These are phyloP conservation scores for Melitaea cinxia DNA, from an alignment of 1,140 invertebrate genomes.

Conservation along the genomic window DNA sequence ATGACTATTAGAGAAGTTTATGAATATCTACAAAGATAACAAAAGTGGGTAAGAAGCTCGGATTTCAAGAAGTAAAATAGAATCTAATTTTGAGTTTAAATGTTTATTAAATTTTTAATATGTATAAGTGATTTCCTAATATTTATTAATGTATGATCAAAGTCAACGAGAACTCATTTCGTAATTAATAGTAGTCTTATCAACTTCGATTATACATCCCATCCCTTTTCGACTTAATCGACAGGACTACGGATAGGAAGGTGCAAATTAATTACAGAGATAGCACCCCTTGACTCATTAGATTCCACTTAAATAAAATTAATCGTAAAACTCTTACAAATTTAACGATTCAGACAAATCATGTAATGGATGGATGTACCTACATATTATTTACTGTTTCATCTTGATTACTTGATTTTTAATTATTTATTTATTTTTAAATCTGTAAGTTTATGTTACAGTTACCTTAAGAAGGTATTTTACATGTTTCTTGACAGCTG, in stretches of 20 bases:
- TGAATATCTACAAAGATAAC: too few species aligned
- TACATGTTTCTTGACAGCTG: too few species aligned
- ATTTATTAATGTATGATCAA: background rate
- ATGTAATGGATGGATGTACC: conserved; percentile 9
- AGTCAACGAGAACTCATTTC: background rate
- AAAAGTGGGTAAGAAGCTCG: too few species aligned
- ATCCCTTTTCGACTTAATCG: conserved; percentile 40
- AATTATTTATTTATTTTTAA: too few species aligned
- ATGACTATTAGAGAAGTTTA: too few species aligned
- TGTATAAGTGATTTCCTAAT: background rate
- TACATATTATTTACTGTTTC: conserved; percentile 6
- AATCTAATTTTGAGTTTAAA: too few species aligned
- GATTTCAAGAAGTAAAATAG: too few species aligned
- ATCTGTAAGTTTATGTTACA: too few species aligned
- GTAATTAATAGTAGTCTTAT: conserved; percentile 67
- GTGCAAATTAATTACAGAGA: conserved; percentile 67
- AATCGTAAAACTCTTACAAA: conserved; percentile 41
- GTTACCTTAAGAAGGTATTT: too few species aligned
- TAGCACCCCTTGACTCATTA: conserved; percentile 49
- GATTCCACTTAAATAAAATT: conserved; percentile 52
- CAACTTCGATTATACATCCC: conserved; percentile 46
- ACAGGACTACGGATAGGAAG: conserved; percentile 46
- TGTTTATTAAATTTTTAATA: too few species aligned
- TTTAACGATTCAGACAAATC: background rate
- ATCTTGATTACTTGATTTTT: background rate